Base-by-base conservation (phyloP, 1,140 invertebrate genomes). In the Trichogramma pretiosum region DNA sequence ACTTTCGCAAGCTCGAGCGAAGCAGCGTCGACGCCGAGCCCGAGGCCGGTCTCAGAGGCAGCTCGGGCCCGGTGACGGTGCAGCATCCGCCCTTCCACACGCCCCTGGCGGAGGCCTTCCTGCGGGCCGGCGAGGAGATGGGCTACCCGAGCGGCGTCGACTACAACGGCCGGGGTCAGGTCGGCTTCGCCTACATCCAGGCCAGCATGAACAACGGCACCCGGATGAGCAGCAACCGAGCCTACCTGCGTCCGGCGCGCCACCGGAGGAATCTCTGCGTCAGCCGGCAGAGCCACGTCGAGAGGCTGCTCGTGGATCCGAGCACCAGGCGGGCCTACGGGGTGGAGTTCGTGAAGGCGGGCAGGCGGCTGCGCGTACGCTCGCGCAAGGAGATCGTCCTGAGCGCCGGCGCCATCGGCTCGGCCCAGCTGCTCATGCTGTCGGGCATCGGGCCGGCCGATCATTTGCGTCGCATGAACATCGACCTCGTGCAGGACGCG, bases 1-100 rank as follows among this genome's bases (percentile, higher is more conserved):
- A 93, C 54, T 93, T 93, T 59, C 84, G 85, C 37, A 93, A 91
- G 62, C 88, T 86, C 0, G 89, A 93, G 67, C 87, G 90, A 54
- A 58, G 80, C 86, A 0, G 85, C 86, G 1, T 87, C 83, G 86
- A 77, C 79, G 37, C 86, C 33, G 64, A 74, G 13, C 52, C 60
- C 1, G 67, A 80, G 43, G 60, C 62, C 5, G 62, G 71, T n/a
- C 76, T 77, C 44, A 83, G 83, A 42, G 74, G 75, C 2, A 64
- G 73, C 4, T 61, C 76, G 1, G 85, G 85, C 0, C 77, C 78
- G 0, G 56, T 87, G 3, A 74, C 77, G 11, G 71, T 85, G 8
- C 62, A 68, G 46, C 67, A 78, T 56, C 61, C 78, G 0, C 71
- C 74, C 5, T 78, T 62, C 53, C 68, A 73, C 13, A 82, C 82